Conservation (phyloP, 2,888 invertebrate species). For the Calliscelio sp. region DNA sequence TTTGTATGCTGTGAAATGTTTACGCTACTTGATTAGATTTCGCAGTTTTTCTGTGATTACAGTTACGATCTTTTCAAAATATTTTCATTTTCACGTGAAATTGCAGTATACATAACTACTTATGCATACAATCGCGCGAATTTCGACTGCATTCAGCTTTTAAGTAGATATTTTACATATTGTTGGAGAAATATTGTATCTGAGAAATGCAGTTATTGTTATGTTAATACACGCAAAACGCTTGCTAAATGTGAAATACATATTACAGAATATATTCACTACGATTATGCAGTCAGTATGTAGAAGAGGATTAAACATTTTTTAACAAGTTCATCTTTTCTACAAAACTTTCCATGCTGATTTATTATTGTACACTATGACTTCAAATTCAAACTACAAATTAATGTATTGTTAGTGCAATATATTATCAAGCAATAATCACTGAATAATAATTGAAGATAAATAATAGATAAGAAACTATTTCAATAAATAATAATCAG, state of each 20-base stretch:
- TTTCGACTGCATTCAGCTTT: conserved; percentile 13
- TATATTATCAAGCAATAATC: too few relatives aligned
- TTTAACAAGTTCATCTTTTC: too few relatives aligned
- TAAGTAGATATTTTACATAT: conserved; percentile 17
- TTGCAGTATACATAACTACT: conserved; percentile 1
- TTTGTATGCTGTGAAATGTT: too few relatives aligned
- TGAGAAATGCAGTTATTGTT: conserved; percentile 13
- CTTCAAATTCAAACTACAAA: too few relatives aligned
- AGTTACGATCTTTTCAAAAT: background rate
- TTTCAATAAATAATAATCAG: too few relatives aligned
- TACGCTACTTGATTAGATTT: too few relatives aligned
- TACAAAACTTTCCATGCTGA: too few relatives aligned
- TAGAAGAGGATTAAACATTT: too few relatives aligned
- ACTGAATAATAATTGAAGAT: too few relatives aligned
- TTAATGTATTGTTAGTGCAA: too few relatives aligned
- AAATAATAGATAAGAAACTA: too few relatives aligned
- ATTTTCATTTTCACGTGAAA: background rate
- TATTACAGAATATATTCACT: background rate
- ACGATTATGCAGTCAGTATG: background rate
- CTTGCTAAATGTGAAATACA: background rate
- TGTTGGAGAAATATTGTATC: conserved; percentile 10
- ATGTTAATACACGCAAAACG: conserved; percentile 1
- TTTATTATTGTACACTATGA: too few relatives aligned
- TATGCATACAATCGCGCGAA: background rate
- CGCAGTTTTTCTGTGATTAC: background rate